These are phyloP conservation scores for Odontamblyopus lacepedii DNA, from an alignment of 2,797 vertebrate species.

Conservation along the genomic window DNA sequence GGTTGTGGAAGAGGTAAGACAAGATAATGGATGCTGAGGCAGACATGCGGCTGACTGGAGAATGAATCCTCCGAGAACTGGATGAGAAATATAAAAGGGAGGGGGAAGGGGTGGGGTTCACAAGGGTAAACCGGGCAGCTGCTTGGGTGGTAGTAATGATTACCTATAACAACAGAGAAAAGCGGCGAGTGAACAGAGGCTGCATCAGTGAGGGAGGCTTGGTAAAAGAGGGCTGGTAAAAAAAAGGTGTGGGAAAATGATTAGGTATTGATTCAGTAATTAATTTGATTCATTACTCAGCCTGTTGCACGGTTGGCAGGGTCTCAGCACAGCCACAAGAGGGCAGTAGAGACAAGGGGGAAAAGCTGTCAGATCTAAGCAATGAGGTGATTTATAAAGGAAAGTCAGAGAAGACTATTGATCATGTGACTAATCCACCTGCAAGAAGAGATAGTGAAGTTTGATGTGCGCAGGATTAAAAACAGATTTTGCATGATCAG, in stretches of 20 bases:
- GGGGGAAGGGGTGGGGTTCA: slow-evolving; percentile 39
- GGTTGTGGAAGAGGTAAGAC: slow-evolving; percentile 39
- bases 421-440: background rate
- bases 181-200: slow-evolving; percentile 48
- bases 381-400: background rate
- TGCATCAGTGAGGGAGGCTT: slow-evolving; percentile 28
- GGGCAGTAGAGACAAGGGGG: slow-evolving; percentile 68
- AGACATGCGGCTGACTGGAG: slow-evolving; percentile 48
- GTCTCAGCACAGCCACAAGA: slow-evolving; percentile 61
- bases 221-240: slow-evolving; percentile 29
- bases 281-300: slow-evolving; percentile 8
- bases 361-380: slow-evolving; percentile 17
- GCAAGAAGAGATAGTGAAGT: no score
- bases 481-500: no score
- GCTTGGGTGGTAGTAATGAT: slow-evolving; percentile 66
- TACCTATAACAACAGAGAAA: slow-evolving; percentile 51
- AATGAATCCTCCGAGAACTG: slow-evolving; percentile 49
- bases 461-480: no score
- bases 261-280: background rate
- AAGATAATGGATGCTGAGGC: slow-evolving; percentile 63
- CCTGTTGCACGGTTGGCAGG: slow-evolving; percentile 32
- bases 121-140: slow-evolving; percentile 54
- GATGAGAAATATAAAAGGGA: slow-evolving; percentile 27
- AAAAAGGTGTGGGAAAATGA: slow-evolving; percentile 15
- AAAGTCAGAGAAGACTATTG: background rate